phyloP scores from a whole-genome alignment of 2,113 vertebrate genomes.

The Psilopogon haemacephalus region DNA sequence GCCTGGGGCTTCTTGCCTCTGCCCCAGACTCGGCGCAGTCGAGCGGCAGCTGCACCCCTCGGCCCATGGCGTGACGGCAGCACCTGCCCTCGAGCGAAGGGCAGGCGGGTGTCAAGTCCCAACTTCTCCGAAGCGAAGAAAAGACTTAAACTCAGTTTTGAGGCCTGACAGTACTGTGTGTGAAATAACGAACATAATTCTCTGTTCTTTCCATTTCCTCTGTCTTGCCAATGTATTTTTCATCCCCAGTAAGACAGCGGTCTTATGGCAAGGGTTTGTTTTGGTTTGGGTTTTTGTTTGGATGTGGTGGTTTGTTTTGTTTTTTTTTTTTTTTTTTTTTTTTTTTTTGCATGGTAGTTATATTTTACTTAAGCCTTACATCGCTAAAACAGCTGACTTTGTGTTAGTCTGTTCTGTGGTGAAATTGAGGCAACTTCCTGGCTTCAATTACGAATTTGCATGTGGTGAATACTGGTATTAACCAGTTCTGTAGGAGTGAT shows the following conservation, averaged over 20 bases:
- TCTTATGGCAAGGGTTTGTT: too few species aligned
- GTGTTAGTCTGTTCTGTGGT: neutral
- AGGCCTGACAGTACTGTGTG: neutral
- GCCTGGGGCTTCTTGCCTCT: neutral
- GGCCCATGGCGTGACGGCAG: neutral
- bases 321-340: too few species aligned
- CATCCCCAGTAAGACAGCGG: fast-evolving
- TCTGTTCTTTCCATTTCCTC: neutral
- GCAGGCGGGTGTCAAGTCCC: neutral
- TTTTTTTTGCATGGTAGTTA: neutral
- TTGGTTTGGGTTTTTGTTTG: too few species aligned
- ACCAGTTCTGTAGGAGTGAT: neutral
- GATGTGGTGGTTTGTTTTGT: too few species aligned
- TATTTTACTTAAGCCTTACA: neutral
- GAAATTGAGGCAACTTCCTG: neutral
- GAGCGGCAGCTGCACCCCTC: neutral
- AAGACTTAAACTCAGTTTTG: fast-evolving
- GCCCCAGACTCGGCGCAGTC: neutral
- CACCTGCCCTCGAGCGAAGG: neutral
- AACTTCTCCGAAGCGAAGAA: fast-evolving
- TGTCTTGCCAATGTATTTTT: fast-evolving
- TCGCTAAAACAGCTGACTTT: neutral
- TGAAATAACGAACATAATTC: too few species aligned
- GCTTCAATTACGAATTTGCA: neutral
- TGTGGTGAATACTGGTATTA: neutral